Percentiles rank a stretch among this genome's conserved stretches.
These are phyloP conservation scores for Hyperoodon ampullatus DNA, from an alignment of 2,113 vertebrate species.

Conservation along the genomic window DNA sequence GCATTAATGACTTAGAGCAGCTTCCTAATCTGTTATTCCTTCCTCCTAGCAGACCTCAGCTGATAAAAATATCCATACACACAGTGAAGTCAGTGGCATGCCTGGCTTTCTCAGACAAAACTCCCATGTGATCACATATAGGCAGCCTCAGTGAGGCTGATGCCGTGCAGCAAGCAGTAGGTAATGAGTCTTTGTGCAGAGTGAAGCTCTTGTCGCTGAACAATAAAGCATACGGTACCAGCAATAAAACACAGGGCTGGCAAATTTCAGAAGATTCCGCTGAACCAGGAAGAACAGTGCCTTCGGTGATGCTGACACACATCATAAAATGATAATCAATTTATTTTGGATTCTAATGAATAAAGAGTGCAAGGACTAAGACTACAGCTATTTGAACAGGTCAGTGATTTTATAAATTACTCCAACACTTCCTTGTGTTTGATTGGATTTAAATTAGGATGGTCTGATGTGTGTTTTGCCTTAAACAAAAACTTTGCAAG, in stretches of 20 bases:
- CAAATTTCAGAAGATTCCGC: slow-evolving; percentile 89
- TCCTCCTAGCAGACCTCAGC: slow-evolving; percentile 88
- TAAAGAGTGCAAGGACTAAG: slow-evolving; percentile 89
- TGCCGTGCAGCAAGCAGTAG: slow-evolving; percentile 94
- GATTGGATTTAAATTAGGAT: slow-evolving; percentile 73
- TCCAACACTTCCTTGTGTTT: slow-evolving; percentile 75
- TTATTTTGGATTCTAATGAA: slow-evolving; percentile 86
- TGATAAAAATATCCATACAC: slow-evolving; percentile 97
- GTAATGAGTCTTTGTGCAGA: slow-evolving; percentile 99
- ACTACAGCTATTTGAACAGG: slow-evolving; percentile 91
- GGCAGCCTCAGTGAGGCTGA: slow-evolving; percentile 93
- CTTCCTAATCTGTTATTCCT: slow-evolving; percentile 84
- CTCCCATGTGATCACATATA: slow-evolving; percentile 96
- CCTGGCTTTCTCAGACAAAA: slow-evolving; percentile 92
- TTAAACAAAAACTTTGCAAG: slow-evolving; percentile 72
- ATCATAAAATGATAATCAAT: slow-evolving; percentile 84
- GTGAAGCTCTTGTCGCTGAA: slow-evolving; percentile 91
- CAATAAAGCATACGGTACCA: slow-evolving; percentile 95
- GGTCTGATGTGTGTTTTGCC: slow-evolving; percentile 72
- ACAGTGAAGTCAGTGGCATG: slow-evolving; percentile 92
- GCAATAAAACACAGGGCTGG: slow-evolving; percentile 91
- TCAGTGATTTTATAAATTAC: slow-evolving; percentile 89
- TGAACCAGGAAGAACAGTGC: slow-evolving; percentile 81
- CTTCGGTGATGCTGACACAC: slow-evolving; percentile 80
- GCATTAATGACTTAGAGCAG: slow-evolving; percentile 82